Evolutionary conservation across 2,797 vertebrate species (phyloP).

Genomic region (Acanthornis magna): DNA sequence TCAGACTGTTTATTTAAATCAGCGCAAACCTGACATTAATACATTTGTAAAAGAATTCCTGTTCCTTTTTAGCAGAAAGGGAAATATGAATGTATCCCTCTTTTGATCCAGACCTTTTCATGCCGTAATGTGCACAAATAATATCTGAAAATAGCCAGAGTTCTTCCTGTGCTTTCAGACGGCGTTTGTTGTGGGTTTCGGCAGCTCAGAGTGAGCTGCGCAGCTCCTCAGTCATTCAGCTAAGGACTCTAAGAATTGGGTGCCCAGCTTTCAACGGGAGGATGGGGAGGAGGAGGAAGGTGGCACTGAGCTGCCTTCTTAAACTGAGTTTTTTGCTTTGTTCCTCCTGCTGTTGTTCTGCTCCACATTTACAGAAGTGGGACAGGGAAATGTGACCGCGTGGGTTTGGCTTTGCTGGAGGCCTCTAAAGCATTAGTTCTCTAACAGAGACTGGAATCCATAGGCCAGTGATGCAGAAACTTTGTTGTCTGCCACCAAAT

Average conservation of each 20-base stretch:
- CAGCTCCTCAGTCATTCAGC: neutral
- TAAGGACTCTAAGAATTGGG: neutral
- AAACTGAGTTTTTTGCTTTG: neutral
- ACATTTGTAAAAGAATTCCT: neutral
- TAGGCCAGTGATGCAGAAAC: neutral
- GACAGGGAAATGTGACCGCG: fast-evolving
- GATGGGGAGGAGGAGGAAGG: neutral
- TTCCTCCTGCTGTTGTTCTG: neutral
- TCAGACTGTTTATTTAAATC: neutral
- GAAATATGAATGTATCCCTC: neutral
- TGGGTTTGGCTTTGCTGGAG: neutral
- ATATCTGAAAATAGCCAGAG: neutral
- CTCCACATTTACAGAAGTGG: neutral
- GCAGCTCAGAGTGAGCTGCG: neutral
- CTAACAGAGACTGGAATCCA: neutral
- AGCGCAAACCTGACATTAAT: neutral
- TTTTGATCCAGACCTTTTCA: neutral
- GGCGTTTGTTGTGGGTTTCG: neutral
- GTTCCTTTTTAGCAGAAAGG: neutral
- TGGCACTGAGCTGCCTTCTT: neutral
- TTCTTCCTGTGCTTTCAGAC: neutral
- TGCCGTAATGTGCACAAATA: neutral
- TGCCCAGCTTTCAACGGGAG: neutral
- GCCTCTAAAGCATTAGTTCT: neutral
- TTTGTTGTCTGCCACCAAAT: neutral